Conservation (phyloP, 2,113 vertebrate species). For the Pheucticus melanocephalus region DNA sequence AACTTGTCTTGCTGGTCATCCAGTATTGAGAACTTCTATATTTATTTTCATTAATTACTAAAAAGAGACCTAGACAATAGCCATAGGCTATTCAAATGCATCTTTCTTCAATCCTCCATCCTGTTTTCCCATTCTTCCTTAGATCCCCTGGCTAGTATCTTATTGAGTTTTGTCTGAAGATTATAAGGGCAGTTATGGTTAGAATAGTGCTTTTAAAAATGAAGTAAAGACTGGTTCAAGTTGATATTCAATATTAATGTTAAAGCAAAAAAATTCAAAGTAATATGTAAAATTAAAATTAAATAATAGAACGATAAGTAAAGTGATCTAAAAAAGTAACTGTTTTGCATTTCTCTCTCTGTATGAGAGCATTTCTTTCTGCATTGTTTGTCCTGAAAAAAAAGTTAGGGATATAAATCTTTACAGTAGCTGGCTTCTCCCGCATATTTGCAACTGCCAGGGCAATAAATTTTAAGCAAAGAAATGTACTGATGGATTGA, state of each 20-base stretch:
- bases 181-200: neutral
- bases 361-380: neutral
- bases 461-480: constrained; percentile 50
- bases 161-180: neutral
- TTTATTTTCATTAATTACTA: neutral
- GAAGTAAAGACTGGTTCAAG: neutral
- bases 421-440: neutral
- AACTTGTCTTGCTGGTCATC: neutral
- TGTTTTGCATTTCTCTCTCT: neutral
- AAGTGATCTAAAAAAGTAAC: neutral
- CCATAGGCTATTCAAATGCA: neutral
- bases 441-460: neutral
- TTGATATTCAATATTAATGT: neutral
- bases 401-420: constrained; percentile 48
- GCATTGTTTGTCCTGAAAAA: neutral
- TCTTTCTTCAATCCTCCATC: neutral
- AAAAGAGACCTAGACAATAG: neutral
- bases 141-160: neutral
- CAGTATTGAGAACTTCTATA: neutral
- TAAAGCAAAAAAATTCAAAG: neutral
- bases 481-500: constrained; percentile 39
- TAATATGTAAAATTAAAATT: neutral
- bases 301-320: neutral
- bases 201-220: neutral
- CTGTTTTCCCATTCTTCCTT: neutral